A percentile compares a stretch with the other conserved stretches of the same genome.
Evolutionary conservation across 30 jellyfish, hydroid and myxozoan genomes (phyloP).

Genomic region (Aurelia aurita): DNA sequence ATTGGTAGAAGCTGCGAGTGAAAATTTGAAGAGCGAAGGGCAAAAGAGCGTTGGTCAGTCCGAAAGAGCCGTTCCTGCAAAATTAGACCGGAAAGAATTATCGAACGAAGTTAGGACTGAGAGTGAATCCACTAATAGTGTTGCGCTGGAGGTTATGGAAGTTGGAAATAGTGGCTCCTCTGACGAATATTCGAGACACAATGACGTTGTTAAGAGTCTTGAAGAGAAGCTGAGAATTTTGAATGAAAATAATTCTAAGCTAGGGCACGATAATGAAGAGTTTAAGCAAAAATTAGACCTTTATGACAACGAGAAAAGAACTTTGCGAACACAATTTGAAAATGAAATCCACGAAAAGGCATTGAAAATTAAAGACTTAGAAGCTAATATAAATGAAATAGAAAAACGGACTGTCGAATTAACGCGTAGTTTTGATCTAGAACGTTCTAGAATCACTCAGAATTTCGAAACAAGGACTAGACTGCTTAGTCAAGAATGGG

Average conservation of each 20-base stretch:
- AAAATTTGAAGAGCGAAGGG: background rate
- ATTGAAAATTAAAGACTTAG: slow-evolving; percentile 28
- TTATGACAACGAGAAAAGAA: slow-evolving; percentile 48
- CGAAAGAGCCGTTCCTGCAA: background rate
- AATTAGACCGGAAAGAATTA: background rate
- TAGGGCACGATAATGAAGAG: slow-evolving; percentile 31
- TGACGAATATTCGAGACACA: slow-evolving; percentile 2
- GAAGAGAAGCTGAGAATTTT: slow-evolving; percentile 14
- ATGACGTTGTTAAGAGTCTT: slow-evolving; percentile 3
- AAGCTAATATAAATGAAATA: slow-evolving; percentile 39
- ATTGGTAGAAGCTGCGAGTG: background rate
- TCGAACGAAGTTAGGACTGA: background rate
- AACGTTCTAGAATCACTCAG: slow-evolving; percentile 51
- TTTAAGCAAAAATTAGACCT: slow-evolving; percentile 56
- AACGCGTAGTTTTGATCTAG: slow-evolving; percentile 57
- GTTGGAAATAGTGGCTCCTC: background rate
- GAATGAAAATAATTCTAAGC: slow-evolving; percentile 14
- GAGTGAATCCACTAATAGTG: background rate
- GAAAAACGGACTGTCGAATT: slow-evolving; percentile 52
- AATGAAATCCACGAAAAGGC: slow-evolving; percentile 38
- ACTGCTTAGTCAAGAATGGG: slow-evolving; percentile 48
- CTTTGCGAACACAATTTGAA: slow-evolving; percentile 46
- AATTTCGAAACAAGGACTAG: slow-evolving; percentile 59
- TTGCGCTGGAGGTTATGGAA: background rate
- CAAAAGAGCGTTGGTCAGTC: background rate